Base-by-base conservation (phyloP, 1,140 invertebrate genomes). In the Aphaenogaster ashmeadi region DNA sequence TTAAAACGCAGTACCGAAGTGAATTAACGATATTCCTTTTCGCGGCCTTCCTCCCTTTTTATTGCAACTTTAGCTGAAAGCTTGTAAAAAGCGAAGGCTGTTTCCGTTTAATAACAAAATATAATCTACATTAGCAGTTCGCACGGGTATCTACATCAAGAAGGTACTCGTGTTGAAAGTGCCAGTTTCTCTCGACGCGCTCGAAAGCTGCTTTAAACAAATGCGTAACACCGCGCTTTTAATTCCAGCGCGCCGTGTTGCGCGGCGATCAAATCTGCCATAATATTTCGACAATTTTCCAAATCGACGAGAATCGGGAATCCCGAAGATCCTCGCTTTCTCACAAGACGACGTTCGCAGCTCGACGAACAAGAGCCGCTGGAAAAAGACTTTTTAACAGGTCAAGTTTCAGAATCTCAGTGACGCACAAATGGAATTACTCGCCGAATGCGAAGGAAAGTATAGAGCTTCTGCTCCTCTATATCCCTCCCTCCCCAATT, bases 321-420 rank as follows among this genome's bases (percentile, higher is more conserved):
- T 41, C 72, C 33, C 8, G 36, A 60, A 13, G 69, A 50, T 50
- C 41, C 13, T 69, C 38, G 69, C 69, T 62, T 62, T 74, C 9
- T 33, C 33, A 41, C 75, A 52, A 75, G 54, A 77, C 81, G 27
- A 33, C 81, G 71, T 33, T 54, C 56, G 72, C 44, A 64, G 77
- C 44, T 33, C 54, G 56, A 41, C 78, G 88, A 90, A 90, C 85
- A 88, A 87, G 88, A 90, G 87, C 50, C 56, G 64, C 9, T n/a
- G 54, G 83, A 58, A 88, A 91, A 93, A 87, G 93, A 93, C 91
- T 93, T 93, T 93, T 93, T 93, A 93, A 93, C 92, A 89, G 92
- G 92, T 93, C 92, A 91, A 93, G 92, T 93, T 93, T 92, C 92
- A 88, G 86, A 90, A 91, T 92, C 89, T 90, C 87, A 44, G 84